Conservation (phyloP, 2,797 vertebrate species). For the Natrix natrix region DNA sequence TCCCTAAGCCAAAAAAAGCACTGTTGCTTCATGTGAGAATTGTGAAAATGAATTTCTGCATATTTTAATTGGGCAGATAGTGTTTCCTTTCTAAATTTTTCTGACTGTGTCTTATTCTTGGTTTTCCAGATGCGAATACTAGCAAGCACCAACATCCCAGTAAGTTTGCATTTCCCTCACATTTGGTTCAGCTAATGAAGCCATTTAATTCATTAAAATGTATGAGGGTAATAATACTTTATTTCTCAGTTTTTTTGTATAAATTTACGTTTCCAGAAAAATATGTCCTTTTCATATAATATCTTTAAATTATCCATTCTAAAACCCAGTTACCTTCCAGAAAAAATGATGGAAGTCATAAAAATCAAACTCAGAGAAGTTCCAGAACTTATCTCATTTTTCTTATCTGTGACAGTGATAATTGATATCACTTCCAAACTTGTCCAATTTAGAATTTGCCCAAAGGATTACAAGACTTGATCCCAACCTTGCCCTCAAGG, state of each 20-base stretch:
- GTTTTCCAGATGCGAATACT: slow-evolving; percentile 69
- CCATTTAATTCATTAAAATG: slow-evolving; percentile 25
- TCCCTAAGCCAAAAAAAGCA: background rate
- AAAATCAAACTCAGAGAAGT: background rate
- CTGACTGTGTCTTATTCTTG: slow-evolving; percentile 10
- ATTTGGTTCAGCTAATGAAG: background rate
- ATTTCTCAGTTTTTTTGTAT: background rate
- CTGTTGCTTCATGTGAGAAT: background rate
- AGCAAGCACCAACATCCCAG: slow-evolving; percentile 56
- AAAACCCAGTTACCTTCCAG: background rate
- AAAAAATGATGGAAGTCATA: background rate
- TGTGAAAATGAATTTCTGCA: background rate
- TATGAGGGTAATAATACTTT: background rate
- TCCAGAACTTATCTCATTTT: background rate
- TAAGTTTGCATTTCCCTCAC: slow-evolving; percentile 54
- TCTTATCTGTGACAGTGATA: background rate
- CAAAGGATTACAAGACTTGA: background rate
- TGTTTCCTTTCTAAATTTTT: slow-evolving; percentile 7
- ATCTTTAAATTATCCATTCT: background rate
- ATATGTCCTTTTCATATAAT: background rate
- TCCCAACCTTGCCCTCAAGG: background rate
- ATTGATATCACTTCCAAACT: background rate
- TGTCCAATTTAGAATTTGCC: background rate
- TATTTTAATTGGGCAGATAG: background rate
- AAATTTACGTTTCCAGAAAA: background rate